These are phyloP conservation scores for Caenorhabditis sp. DNA, from an alignment of 2,888 invertebrate genomes.

Conservation along the genomic window DNA sequence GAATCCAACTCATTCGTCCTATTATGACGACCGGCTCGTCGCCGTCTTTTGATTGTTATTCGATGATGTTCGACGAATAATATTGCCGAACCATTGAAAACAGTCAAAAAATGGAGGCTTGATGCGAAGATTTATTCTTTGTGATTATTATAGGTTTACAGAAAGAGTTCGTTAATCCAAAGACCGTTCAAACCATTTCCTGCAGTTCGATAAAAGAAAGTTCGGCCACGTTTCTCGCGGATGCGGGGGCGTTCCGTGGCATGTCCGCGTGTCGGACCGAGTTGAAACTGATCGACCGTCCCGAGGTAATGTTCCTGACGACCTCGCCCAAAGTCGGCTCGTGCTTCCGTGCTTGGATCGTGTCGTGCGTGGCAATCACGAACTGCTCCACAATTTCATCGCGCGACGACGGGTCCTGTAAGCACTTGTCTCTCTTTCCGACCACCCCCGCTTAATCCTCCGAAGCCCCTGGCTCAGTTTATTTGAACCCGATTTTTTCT, in stretches of 20 bases:
- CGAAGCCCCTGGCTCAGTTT: conserved; percentile 22
- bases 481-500: background rate
- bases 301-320: conserved; percentile 30
- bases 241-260: background rate
- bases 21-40: background rate
- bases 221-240: conserved; percentile 24
- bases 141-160: background rate
- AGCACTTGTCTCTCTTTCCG: background rate
- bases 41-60: conserved; percentile 50
- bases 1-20: background rate
- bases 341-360: conserved; percentile 36
- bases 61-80: conserved; percentile 30
- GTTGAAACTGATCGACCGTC: conserved; percentile 21
- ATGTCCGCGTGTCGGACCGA: conserved; percentile 14
- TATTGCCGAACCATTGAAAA: conserved; percentile 33
- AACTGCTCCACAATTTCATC: conserved; percentile 47
- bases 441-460: conserved; percentile 8
- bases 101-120: conserved; percentile 42
- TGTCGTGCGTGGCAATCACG: conserved; percentile 44
- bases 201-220: conserved; percentile 54
- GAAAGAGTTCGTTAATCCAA: too few species aligned
- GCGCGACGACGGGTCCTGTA: conserved; percentile 33
- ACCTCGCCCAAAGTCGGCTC: conserved; percentile 47
- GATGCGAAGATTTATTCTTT: background rate
- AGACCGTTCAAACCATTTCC: conserved; percentile 40